Evolutionary conservation across 2,888 invertebrate species (phyloP), one percentile per base, ranked within the genome.

Genomic region (Agrotis exclamationis): DNA sequence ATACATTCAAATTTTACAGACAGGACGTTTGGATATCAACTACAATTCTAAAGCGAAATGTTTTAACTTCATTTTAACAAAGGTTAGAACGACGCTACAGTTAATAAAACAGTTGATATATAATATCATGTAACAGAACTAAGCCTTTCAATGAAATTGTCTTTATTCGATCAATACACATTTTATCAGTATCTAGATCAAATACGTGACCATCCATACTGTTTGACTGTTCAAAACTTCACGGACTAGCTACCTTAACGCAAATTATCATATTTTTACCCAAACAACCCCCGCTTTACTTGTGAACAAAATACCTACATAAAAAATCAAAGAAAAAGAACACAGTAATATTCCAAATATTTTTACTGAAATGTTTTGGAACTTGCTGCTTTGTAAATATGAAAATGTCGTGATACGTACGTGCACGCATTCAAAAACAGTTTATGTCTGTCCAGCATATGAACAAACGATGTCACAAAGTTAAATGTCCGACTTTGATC

Each of bases 381-480:
- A 50, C 24, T 54, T 20, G 24, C 57, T 64, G 18, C 39, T 80
- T 54, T 24, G 45, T 77, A 71, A 82, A 81, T 54, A 82, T 72
- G 53, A 67, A 44, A 71, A 51, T 64, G 58, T 65, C 66, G n/a
- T 51, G 24, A n/a, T 71, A 71, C 16, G 50, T 62, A 51, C 59
- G 33, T 60, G 53, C 51, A 63, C 63, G 48, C 39, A 78, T 76
- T 79, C 47, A 22, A 60, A 63, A 58, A 57, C 63, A 67, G 67
- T 79, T 74, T 64, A 74, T 56, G 63, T 79, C 70, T 44, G 18
- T 74, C 74, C 75, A 58, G 76, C 70, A 56, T 57, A 58, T 62
- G 45, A 67, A 66, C 45, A 72, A 74, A 74, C 70, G 57, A 74
- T 76, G 74, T 82, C 75, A 71, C 76, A 67, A 67, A 68, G 67